Evolutionary conservation across 1,140 invertebrate genomes (phyloP), one percentile per base, ranked within the genome.

Genomic region (Mamestra configurata): DNA sequence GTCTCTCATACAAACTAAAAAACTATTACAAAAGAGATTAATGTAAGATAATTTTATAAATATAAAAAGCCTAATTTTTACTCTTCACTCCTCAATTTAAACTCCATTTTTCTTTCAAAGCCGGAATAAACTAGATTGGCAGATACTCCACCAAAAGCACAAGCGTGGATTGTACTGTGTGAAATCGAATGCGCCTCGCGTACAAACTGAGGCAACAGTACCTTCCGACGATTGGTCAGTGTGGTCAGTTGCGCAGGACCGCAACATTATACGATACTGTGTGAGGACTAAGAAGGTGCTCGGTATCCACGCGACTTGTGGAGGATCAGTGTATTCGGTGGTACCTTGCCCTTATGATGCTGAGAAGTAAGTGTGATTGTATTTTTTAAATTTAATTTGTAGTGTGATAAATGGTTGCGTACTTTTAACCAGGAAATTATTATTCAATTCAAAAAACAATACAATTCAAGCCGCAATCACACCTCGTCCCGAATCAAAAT

Each of bases 321-420:
- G 96, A 37, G 97, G 97, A 22, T 96, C 95, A 84, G 90, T 97
- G 5, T 97, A 97, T 87, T 96, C 95, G 46, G 90, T 97, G 18
- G 95, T 96, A 37, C 86, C 95, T 0, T 98, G 97, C 82, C 96
- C 97, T 4, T 92, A 98, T 46, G 97, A 98, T 93, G 97, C 97
- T 77, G 95, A 95, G 87, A 96, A 93, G 96, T 96, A 87, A 90
- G 89, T 90, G 11, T 49, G 24, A 24, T 53, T 43, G 8, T 40
- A 22, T 22, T 18, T 43, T 40, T 66, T 10, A 18, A 10, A 2
- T 59, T 31, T 15, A 31, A 1, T 22, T 7, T 22, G 5, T 5
- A 31, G 27, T 31, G n/a, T n/a, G n/a, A n/a, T n/a, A n/a, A n/a
- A n/a, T n/a, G n/a, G n/a, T n/a, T n/a, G n/a, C n/a, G n/a, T n/a